Base-by-base conservation (phyloP, 2,113 vertebrate species). In the Oxygymnocypris stewartii region DNA sequence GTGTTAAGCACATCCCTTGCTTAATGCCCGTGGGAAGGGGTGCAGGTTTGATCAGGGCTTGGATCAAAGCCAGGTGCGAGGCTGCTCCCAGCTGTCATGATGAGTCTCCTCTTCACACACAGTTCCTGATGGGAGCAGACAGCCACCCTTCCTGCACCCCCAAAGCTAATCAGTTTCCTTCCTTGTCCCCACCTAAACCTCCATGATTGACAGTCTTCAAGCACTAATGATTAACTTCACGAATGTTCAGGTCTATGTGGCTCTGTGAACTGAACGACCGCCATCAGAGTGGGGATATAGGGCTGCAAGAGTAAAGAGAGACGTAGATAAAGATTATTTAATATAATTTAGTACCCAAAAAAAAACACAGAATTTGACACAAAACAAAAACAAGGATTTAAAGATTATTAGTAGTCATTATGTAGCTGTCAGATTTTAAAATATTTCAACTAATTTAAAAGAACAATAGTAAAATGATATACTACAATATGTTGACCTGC, bases 51-150 rank as follows among this genome's bases (percentile, higher is more conserved):
- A 77, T 84, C 80, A 57, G 6, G 73, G 47, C 31, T 67, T 92
- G 92, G 92, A 93, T 93, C 90, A 92, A 90, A 92, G 91, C 92
- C 94, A 94, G 93, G 93, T 94, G 92, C 91, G 90, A 88, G 88
- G 89, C 90, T 93, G 91, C 92, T 91, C 90, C 85, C 89, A 78
- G 89, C 89, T 18, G 89, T 93, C 92, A 93, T 90, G 37, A 37
- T 80, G 87, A 93, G 90, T 92, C 90, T 92, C 90, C 82, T 88
- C 59, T 65, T 54, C 37, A 65, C 40, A 13, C 84, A 74, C 49
- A 69, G 35, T 18, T 85, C 57, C 18, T 69, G 79, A 82, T 88
- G 73, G 25, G 49, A 83, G 47, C 84, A 81, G 84, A 88, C 84
- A 76, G 13, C 6, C 47, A 63, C 40, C 59, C 67, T 74, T 73